Conservation (phyloP, 2,113 vertebrate genomes). For the Eurystomus gularis region DNA sequence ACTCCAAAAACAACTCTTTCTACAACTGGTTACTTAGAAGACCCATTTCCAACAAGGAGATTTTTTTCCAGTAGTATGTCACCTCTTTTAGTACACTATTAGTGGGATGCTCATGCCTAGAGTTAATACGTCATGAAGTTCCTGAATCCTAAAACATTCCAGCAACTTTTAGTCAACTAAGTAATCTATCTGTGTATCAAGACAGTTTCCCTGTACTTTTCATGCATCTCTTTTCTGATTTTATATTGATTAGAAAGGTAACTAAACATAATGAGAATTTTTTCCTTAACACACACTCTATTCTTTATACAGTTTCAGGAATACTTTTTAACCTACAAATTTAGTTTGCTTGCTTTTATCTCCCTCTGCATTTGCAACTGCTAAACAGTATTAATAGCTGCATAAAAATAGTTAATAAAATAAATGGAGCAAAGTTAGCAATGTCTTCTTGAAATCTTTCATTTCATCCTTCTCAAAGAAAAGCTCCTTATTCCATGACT, state of each 20-base stretch:
- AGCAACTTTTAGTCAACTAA: neutral
- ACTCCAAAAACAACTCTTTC: neutral
- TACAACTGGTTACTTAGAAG: neutral
- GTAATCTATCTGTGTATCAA: neutral
- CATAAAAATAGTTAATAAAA: neutral
- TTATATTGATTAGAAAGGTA: neutral
- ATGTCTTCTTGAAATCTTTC: neutral
- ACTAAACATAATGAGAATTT: neutral
- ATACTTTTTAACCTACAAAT: neutral
- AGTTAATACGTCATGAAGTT: neutral
- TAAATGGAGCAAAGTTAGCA: neutral
- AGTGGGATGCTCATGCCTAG: neutral
- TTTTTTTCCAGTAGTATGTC: neutral
- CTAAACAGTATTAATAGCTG: neutral
- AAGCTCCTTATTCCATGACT: neutral
- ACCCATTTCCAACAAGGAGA: neutral
- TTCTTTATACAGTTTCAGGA: neutral
- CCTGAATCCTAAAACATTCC: neutral
- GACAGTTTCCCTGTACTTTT: neutral
- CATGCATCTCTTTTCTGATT: neutral
- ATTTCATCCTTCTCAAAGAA: neutral
- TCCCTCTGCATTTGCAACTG: neutral
- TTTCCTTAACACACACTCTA: neutral
- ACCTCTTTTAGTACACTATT: neutral
- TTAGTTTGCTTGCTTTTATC: neutral